Evolutionary conservation across 2,113 vertebrate genomes (phyloP).

Genomic region (Clarias gariepinus): DNA sequence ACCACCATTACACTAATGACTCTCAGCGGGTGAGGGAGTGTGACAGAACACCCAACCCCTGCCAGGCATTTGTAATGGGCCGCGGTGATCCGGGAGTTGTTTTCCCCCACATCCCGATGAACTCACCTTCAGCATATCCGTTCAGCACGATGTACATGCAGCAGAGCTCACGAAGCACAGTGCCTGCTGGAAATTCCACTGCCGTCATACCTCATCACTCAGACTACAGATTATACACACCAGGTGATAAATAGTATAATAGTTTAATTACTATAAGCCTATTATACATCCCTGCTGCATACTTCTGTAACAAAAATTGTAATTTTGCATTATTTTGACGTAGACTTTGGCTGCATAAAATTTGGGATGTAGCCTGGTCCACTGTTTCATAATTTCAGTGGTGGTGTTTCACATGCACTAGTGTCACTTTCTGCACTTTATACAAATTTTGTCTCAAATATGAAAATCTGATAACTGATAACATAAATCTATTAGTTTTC

Average conservation of each 20-base stretch:
- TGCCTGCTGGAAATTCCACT: conserved; percentile 35
- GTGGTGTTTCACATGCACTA: not conserved
- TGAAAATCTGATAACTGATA: not conserved
- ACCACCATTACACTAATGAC: no score
- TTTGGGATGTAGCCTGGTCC: not conserved
- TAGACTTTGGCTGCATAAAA: not conserved
- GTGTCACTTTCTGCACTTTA: not conserved
- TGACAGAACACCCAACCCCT: conserved; percentile 66
- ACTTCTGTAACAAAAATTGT: not conserved
- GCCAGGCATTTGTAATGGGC: conserved; percentile 66
- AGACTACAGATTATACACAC: conserved; percentile 67
- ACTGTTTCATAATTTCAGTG: not conserved
- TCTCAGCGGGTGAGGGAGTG: no score
- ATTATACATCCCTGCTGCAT: not conserved
- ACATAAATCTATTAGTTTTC: not conserved
- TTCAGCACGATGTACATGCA: conserved; percentile 58
- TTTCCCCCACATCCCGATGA: conserved; percentile 58
- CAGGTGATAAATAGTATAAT: conserved; percentile 63
- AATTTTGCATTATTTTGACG: not conserved
- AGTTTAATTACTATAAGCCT: not conserved
- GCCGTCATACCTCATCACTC: conserved; percentile 56
- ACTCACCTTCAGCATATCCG: conserved; percentile 63
- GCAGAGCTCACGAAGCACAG: conserved; percentile 58
- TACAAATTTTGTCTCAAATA: not conserved
- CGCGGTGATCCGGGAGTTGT: conserved; percentile 63